A percentile compares a stretch with the other conserved stretches of the same genome.
Evolutionary conservation across 2,888 invertebrate genomes (phyloP).

Genomic region (Sminthurides aquaticus): DNA sequence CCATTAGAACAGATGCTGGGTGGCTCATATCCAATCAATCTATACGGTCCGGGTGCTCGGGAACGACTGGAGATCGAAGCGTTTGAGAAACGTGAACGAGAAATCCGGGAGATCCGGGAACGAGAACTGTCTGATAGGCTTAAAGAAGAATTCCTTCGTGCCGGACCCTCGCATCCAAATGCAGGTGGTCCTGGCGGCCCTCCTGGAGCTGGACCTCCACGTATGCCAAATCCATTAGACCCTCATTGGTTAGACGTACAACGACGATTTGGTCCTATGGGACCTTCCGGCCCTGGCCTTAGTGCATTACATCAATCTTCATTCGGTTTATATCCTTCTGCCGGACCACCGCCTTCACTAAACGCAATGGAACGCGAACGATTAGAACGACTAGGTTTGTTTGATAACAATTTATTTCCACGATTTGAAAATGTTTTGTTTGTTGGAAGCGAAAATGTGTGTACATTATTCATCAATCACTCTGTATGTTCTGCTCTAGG

Average conservation of each 20-base stretch:
- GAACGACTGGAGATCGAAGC: constrained; percentile 52
- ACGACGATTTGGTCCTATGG: constrained; percentile 55
- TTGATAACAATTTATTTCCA: not conserved
- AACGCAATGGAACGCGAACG: constrained; percentile 83
- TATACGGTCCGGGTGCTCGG: constrained; percentile 55
- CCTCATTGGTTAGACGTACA: constrained; percentile 70
- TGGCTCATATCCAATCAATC: constrained; percentile 27
- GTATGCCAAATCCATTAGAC: constrained; percentile 49
- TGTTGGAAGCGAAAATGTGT: no score
- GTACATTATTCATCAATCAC: not conserved
- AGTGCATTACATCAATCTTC: constrained; percentile 54
- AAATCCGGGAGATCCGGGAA: constrained; percentile 63
- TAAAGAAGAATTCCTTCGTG: constrained; percentile 81
- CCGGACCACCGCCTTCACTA: constrained; percentile 62
- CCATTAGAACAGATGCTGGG: constrained; percentile 72
- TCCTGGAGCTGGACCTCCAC: constrained; percentile 53
- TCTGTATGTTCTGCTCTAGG: constrained; percentile 24
- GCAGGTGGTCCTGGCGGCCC: constrained; percentile 34
- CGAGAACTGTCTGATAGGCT: constrained; percentile 74
- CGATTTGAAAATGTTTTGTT: not conserved
- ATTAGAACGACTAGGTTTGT: constrained; percentile 67
- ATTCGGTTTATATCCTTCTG: constrained; percentile 46
- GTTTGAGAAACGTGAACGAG: constrained; percentile 59
- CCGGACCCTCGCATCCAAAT: constrained; percentile 49
- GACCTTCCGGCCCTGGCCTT: constrained; percentile 49